Evolutionary conservation across 1,140 invertebrate species (phyloP), one percentile per base, ranked within the genome.

Genomic region (Heliconius melpomene): DNA sequence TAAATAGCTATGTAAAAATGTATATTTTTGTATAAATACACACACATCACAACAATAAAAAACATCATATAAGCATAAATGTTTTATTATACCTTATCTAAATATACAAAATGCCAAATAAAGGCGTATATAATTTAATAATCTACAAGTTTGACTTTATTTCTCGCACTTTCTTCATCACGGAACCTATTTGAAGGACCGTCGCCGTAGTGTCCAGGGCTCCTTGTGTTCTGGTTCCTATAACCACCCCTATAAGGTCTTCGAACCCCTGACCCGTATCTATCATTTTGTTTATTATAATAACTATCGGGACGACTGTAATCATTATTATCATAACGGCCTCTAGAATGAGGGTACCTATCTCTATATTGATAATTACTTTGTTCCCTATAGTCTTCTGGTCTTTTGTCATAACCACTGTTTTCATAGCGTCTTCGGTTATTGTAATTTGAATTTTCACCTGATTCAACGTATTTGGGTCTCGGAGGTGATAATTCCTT

Each of bases 61-160:
- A 73, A 73, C 29, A 26, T 38, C 50, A 72, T 57, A 66, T 77
- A 46, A 77, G 66, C 79, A 81, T 60, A 80, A 70, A 79, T 75
- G 38, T 77, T 83, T 83, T 83, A 81, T 82, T 81, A 80, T 82
- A 74, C 54, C 84, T 84, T 88, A 86, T 83, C 81, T 85, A 81
- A 80, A 78, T 83, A 86, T 84, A 84, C 72, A 75, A 74, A 79
- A 80, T 40, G 60, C 23, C 60, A 9, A 26, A 66, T 66, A 66
- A 26, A 29, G 60, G 26, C 26, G 60, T 26, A 29, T 29, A 66
- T 26, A 29, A 66, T 29, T 72, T 83, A 92, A 83, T 93, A 93
- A 85, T 93, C 92, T 50, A 93, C 92, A 70, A 93, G 85, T 82
- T 93, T 93, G 26, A 93, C 84, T 89, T 88, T 91, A 72, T 78